Evolutionary conservation across 2,888 invertebrate species (phyloP).

Genomic region (Tenthredo notha): DNA sequence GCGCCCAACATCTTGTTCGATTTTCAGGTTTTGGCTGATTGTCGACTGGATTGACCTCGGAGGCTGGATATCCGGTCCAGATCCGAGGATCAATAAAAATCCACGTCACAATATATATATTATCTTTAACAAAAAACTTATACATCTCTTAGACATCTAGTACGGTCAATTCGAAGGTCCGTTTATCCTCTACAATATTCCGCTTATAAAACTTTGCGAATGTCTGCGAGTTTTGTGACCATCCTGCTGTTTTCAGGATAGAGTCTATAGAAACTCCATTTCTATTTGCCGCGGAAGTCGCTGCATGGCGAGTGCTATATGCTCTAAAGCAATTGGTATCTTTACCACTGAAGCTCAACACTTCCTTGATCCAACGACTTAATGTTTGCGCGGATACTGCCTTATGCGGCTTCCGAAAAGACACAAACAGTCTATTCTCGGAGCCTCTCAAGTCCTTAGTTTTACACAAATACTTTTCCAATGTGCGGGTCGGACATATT

Average conservation of each 20-base stretch:
- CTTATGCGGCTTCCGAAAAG: conserved; percentile 37
- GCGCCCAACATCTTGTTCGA: too few species aligned
- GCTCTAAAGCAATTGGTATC: conserved; percentile 41
- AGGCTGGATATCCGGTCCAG: too few species aligned
- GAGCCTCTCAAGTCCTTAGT: conserved; percentile 52
- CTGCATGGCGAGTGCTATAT: conserved; percentile 31
- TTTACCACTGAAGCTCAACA: conserved; percentile 15
- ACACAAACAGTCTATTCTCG: conserved; percentile 33
- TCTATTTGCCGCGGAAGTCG: conserved; percentile 17
- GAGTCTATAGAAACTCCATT: conserved; percentile 35
- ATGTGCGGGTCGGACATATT: background rate
- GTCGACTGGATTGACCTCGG: too few species aligned
- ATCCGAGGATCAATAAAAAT: too few species aligned
- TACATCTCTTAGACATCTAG: background rate
- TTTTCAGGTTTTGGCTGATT: too few species aligned
- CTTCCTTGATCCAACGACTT: conserved; percentile 51
- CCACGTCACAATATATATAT: too few species aligned
- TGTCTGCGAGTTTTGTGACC: conserved; percentile 41
- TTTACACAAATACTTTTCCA: conserved; percentile 48
- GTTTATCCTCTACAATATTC: background rate
- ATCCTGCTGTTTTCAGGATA: conserved; percentile 40
- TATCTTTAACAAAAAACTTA: too few species aligned
- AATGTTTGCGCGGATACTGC: conserved; percentile 14
- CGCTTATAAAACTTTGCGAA: conserved; percentile 47
- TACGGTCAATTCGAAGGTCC: background rate